Conservation (phyloP, 2,888 invertebrate genomes). For the Syrphus vitripennis region DNA sequence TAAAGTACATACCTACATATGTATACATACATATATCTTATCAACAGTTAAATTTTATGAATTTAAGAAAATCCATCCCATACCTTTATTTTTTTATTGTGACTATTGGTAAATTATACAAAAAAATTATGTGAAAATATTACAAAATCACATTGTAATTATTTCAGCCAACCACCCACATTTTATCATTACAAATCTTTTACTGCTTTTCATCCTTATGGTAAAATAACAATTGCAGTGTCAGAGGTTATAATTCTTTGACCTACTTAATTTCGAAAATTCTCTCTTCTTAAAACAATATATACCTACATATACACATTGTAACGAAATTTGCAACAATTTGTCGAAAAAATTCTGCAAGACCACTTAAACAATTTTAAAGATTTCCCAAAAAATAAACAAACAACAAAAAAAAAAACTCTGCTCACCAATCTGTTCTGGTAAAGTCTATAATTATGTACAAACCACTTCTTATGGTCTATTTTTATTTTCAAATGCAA, state of each 20-base stretch:
- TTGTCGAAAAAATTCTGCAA: conserved; percentile 50
- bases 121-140: neutral
- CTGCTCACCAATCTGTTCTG: neutral
- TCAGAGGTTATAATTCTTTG: conserved; percentile 63
- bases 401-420: neutral
- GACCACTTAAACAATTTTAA: conserved; percentile 58
- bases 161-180: neutral
- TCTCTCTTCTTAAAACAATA: conserved; percentile 54
- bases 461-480: conserved; percentile 46
- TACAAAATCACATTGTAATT: neutral
- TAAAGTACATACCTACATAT: no score
- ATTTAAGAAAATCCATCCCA: no score
- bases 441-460: conserved; percentile 54
- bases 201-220: neutral
- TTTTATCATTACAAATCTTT: neutral
- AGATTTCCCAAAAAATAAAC: conserved; percentile 50
- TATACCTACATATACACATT: neutral
- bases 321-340: conserved; percentile 44
- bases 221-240: conserved; percentile 20
- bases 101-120: no score
- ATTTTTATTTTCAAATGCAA: conserved; percentile 44
- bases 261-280: conserved; percentile 48
- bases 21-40: no score
- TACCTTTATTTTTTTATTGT: no score
- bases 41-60: no score